Evolutionary conservation across 2,888 invertebrate genomes (phyloP).

Genomic region (Eristalis pertinax): DNA sequence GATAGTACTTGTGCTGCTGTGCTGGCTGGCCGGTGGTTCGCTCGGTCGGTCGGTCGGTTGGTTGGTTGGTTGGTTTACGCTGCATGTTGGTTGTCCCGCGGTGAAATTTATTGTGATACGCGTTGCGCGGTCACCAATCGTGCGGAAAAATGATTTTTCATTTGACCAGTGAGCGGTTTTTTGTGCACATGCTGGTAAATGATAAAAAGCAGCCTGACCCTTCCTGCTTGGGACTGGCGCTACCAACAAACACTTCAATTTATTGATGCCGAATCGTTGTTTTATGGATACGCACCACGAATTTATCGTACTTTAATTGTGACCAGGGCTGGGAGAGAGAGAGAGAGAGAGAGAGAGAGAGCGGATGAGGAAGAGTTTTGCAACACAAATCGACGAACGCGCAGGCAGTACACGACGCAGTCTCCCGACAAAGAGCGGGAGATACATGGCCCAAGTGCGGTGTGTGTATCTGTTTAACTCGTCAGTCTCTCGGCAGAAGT

Average conservation of each 20-base stretch:
- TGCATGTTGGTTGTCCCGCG: slow-evolving; percentile 36
- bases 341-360: too few relatives aligned
- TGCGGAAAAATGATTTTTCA: slow-evolving; percentile 71
- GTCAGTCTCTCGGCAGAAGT: slow-evolving; percentile 26
- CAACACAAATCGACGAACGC: not conserved
- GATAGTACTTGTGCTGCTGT: slow-evolving; percentile 29
- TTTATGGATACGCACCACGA: slow-evolving; percentile 48
- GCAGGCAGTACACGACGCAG: not conserved
- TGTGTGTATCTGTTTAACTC: not conserved
- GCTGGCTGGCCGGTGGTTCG: not conserved
- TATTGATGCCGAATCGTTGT: slow-evolving; percentile 67
- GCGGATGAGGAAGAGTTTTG: slow-evolving; percentile 12
- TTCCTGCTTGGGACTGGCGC: slow-evolving; percentile 36
- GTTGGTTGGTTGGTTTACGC: not conserved
- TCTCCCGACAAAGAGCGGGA: not conserved
- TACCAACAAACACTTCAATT: slow-evolving; percentile 48
- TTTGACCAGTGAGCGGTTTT: slow-evolving; percentile 30
- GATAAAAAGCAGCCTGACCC: slow-evolving; percentile 48
- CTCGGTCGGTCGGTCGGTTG: not conserved
- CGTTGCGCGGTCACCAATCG: slow-evolving; percentile 53
- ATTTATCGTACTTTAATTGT: slow-evolving; percentile 27
- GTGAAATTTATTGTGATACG: slow-evolving; percentile 66
- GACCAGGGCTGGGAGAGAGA: not conserved
- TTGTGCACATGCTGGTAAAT: not conserved
- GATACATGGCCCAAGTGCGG: slow-evolving; percentile 9